Conservation (phyloP, 2,797 vertebrate species). For the Hypotaenidia philippensis region DNA sequence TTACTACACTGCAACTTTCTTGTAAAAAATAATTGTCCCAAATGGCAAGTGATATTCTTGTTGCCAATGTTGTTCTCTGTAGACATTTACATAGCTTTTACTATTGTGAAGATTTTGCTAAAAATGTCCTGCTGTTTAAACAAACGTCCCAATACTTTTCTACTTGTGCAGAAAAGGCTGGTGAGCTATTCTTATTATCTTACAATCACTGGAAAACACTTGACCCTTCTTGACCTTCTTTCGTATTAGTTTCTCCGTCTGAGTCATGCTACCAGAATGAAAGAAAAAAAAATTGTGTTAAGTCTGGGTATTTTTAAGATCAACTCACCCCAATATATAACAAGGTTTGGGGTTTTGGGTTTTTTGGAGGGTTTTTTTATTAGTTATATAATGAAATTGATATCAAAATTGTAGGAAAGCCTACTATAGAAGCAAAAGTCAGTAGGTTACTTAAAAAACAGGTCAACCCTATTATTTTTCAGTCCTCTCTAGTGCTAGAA, state of each 20-base stretch:
- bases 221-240: constrained; percentile 5
- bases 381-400: no score
- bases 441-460: not conserved
- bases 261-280: not conserved
- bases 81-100: not conserved
- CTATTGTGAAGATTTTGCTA: not conserved
- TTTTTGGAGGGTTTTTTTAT: not conserved
- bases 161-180: not conserved
- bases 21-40: constrained; percentile 23
- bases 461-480: not conserved
- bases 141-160: not conserved
- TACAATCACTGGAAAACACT: not conserved
- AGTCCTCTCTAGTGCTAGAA: not conserved
- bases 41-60: not conserved
- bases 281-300: not conserved
- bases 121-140: not conserved
- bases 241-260: not conserved
- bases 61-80: not conserved
- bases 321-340: not conserved
- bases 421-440: not conserved
- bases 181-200: not conserved
- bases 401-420: not conserved
- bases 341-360: not conserved
- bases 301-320: not conserved
- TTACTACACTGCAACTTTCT: not conserved